A percentile compares a stretch with the other conserved stretches of the same genome.
phyloP scores from a whole-genome alignment of 2,113 vertebrate genomes.

The Gracilinanus agilis region DNA sequence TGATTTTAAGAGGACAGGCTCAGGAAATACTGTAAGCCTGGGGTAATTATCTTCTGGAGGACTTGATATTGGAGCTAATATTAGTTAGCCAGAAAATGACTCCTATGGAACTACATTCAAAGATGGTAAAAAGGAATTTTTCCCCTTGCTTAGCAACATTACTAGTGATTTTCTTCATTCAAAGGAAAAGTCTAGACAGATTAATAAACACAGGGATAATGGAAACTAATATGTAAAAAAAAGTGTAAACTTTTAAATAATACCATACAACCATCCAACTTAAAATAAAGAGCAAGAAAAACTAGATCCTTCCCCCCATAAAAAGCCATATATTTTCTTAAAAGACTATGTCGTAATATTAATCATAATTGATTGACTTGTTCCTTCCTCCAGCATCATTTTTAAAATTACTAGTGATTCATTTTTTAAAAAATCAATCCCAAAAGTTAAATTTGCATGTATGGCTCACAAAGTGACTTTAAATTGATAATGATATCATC shows the following conservation, averaged over 20 bases:
- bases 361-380: neutral
- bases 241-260: neutral
- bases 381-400: neutral
- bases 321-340: neutral
- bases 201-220: neutral
- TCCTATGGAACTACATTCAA: neutral
- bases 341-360: neutral
- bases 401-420: neutral
- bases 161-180: neutral
- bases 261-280: neutral
- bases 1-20: neutral
- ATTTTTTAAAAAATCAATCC: neutral
- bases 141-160: neutral
- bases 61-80: neutral
- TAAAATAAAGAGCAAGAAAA: neutral
- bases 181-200: neutral
- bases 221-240: neutral
- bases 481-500: neutral
- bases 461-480: neutral
- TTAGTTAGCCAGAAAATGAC: neutral
- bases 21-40: neutral
- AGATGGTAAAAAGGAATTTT: neutral
- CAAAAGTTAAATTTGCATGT: neutral
- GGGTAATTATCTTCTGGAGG: neutral
- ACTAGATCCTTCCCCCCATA: neutral